Base-by-base conservation (phyloP, 2,797 vertebrate species). In the Alectoris magna region DNA sequence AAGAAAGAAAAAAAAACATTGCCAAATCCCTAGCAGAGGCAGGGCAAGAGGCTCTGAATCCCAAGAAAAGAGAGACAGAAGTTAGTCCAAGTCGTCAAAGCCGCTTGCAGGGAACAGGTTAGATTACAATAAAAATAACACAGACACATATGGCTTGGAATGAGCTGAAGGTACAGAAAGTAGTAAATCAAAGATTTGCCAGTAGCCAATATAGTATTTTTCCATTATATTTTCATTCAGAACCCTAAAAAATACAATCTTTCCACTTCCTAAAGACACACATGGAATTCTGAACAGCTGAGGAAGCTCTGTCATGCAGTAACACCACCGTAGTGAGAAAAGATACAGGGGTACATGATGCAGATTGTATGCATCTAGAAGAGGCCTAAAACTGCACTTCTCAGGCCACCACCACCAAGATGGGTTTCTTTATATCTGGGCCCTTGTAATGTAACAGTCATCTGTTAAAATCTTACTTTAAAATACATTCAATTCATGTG, bases 311-410 rank as follows among this genome's bases (percentile, higher is more conserved):
- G 66, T 75, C 27, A 87, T 8, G 53, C 68, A 11, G 18, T 66
- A 49, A 81, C 16, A 76, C 5, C 18, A 29, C 8, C 55, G 34
- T 14, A 41, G 60, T 4, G 38, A 76, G 63, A 68, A 63, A 55
- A 60, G 16, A 29, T 22, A 38, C 11, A 49, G 38, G 14, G n/a
- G 22, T 41, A 24, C 70, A 67, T 10, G 31, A 56, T 15, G 70
- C 19, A 62, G 46, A 41, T 17, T n/a, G 48, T 1, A 55, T 14
- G 48, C 27, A 34, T 11, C 14, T 0, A 0, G 0, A 36, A 14
- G 14, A 92, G 4, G 9, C 18, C 43, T 49, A 76, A 69, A 69
- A 12, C 29, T 44, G 41, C 11, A 64, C n/a, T 63, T 77, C 69
- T 63, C 73, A 74, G 67, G 67, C n/a, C 7, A 75, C 19, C 18